These are phyloP conservation scores for Drosophila antonietae DNA, from an alignment of 2,888 invertebrate genomes.

Conservation along the genomic window DNA sequence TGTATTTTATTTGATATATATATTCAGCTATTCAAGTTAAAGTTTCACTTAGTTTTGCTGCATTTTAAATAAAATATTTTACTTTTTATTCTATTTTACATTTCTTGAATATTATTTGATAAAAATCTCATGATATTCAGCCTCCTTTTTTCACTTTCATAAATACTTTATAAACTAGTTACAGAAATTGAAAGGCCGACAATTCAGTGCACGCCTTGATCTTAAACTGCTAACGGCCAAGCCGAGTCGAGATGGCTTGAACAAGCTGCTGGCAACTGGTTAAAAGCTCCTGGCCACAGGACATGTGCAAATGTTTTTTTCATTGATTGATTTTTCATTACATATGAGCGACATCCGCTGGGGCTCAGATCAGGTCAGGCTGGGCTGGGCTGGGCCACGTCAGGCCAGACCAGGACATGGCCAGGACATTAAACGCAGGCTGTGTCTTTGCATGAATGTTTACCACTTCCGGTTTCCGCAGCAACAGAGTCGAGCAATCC, in stretches of 20 bases:
- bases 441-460: conserved; percentile 69
- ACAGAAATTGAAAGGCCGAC: background rate
- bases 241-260: background rate
- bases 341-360: conserved; percentile 72
- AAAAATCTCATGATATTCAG: too few relatives aligned
- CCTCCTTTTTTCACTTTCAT: background rate
- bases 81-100: too few relatives aligned
- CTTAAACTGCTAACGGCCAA: background rate
- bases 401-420: conserved; percentile 15
- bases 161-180: background rate
- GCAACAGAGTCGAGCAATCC: conserved; percentile 45
- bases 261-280: conserved; percentile 1
- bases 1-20: background rate
- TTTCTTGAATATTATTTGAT: too few relatives aligned
- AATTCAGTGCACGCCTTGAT: background rate
- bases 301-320: conserved; percentile 44
- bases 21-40: background rate
- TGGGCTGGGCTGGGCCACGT: background rate
- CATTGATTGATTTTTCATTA: conserved; percentile 80
- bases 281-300: conserved; percentile 21
- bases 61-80: too few relatives aligned
- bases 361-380: conserved; percentile 16
- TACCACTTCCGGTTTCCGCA: conserved; percentile 80
- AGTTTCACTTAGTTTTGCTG: too few relatives aligned
- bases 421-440: conserved; percentile 55